Percentiles rank a stretch among this genome's conserved stretches.
phyloP scores from a whole-genome alignment of 2,888 invertebrate genomes.

The Pristionchus mayeri region DNA sequence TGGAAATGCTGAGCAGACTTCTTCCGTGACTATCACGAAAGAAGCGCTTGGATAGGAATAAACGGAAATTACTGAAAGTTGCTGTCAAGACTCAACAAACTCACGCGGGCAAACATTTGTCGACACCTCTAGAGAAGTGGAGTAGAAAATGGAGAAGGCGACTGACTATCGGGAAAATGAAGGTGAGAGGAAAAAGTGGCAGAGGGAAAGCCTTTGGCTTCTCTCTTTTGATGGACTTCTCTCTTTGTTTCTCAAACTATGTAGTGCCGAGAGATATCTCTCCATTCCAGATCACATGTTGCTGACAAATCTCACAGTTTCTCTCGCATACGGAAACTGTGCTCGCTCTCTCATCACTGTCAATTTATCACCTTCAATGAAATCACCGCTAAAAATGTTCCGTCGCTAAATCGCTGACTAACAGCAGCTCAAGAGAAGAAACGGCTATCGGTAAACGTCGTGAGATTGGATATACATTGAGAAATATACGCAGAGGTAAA shows the following conservation, averaged over 20 bases:
- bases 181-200: not conserved
- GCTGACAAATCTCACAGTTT: slow-evolving; percentile 2
- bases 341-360: not conserved
- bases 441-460: not conserved
- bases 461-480: too few relatives aligned
- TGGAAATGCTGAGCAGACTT: too few relatives aligned
- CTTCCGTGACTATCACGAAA: too few relatives aligned
- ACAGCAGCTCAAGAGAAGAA: not conserved
- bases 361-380: slow-evolving; percentile 15
- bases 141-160: not conserved
- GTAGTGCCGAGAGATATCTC: not conserved
- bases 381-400: not conserved
- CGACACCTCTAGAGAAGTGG: not conserved
- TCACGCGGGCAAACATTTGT: slow-evolving; percentile 30
- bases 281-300: slow-evolving; percentile 7
- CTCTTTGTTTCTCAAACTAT: not conserved
- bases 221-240: slow-evolving; percentile 22
- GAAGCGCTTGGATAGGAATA: too few relatives aligned
- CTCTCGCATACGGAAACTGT: not conserved
- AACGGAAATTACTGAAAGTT: not conserved
- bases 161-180: not conserved
- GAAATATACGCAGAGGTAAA: not conserved
- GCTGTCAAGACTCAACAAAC: not conserved
- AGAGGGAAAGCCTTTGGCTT: not conserved
- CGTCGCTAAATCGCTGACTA: not conserved